Percentiles rank a stretch among this genome's conserved stretches.
Conservation (phyloP, 2,113 vertebrate species). For the Microtus montanus region DNA sequence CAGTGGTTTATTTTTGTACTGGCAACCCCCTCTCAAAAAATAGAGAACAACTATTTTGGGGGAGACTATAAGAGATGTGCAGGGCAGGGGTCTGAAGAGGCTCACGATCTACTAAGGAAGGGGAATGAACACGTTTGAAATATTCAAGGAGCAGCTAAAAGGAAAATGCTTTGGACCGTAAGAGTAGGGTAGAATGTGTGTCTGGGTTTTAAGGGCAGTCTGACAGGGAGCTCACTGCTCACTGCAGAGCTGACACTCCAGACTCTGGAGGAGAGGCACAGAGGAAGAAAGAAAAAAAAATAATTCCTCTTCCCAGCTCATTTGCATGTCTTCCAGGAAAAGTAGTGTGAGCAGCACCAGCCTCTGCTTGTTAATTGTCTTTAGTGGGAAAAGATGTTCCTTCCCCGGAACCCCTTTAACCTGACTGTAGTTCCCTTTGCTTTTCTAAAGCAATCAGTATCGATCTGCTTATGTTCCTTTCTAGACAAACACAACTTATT, state of each 20-base stretch:
- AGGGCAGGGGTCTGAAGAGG: neutral
- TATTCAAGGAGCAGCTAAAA: constrained; percentile 2
- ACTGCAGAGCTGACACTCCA: neutral
- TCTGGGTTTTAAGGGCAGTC: neutral
- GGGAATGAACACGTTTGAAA: neutral
- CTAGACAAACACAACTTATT: constrained; percentile 29
- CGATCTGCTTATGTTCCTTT: constrained; percentile 22
- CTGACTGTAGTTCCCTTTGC: constrained; percentile 32
- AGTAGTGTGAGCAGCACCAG: neutral
- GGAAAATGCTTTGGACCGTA: neutral
- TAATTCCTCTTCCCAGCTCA: too few species aligned
- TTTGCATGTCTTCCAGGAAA: neutral
- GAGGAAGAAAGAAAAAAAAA: accelerated
- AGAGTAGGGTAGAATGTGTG: neutral
- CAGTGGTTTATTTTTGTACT: neutral
- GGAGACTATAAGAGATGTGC: neutral
- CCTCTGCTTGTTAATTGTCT: neutral
- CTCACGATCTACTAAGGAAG: neutral
- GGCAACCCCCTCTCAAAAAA: neutral
- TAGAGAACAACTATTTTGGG: neutral
- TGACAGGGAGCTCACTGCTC: neutral
- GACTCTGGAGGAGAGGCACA: neutral
- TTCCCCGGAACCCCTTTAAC: neutral
- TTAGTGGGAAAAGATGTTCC: neutral
- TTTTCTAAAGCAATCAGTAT: neutral